Evolutionary conservation across 1,140 invertebrate species (phyloP).

Genomic region (Apocrypta bakeri): DNA sequence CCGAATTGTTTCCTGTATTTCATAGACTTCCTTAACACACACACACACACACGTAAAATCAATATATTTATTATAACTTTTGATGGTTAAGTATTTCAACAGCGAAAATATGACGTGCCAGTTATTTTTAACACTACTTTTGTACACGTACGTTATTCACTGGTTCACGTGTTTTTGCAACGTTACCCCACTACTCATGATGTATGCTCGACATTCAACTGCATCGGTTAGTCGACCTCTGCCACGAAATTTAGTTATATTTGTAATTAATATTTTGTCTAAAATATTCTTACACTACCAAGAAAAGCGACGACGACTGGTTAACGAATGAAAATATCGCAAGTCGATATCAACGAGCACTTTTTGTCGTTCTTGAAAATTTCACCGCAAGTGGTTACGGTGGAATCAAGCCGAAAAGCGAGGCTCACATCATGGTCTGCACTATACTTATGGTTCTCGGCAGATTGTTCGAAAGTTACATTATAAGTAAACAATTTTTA

Average conservation of each 20-base stretch:
- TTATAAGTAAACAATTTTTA: constrained; percentile 58
- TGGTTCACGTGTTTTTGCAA: constrained; percentile 69
- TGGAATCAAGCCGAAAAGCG: constrained; percentile 53
- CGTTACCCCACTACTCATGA: constrained; percentile 59
- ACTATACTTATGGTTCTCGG: constrained; percentile 66
- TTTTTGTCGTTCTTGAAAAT: constrained; percentile 67
- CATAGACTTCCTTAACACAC: no score
- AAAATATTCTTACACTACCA: not conserved
- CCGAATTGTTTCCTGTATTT: no score
- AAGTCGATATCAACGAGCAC: constrained; percentile 58
- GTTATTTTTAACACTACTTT: constrained; percentile 58
- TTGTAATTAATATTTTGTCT: not conserved
- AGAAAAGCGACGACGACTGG: constrained; percentile 66
- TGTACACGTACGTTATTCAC: constrained; percentile 64
- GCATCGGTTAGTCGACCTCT: not conserved
- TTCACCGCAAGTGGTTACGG: constrained; percentile 65
- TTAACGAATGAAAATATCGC: constrained; percentile 50
- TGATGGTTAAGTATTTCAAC: constrained; percentile 59
- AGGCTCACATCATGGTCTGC: constrained; percentile 59
- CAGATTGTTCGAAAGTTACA: constrained; percentile 64
- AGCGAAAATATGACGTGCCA: constrained; percentile 56
- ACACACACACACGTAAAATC: not conserved
- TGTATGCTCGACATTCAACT: constrained; percentile 46
- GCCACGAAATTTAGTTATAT: not conserved
- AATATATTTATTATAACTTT: not conserved